phyloP scores from a whole-genome alignment of 2,113 vertebrate genomes.

The Erinaceus europaeus region DNA sequence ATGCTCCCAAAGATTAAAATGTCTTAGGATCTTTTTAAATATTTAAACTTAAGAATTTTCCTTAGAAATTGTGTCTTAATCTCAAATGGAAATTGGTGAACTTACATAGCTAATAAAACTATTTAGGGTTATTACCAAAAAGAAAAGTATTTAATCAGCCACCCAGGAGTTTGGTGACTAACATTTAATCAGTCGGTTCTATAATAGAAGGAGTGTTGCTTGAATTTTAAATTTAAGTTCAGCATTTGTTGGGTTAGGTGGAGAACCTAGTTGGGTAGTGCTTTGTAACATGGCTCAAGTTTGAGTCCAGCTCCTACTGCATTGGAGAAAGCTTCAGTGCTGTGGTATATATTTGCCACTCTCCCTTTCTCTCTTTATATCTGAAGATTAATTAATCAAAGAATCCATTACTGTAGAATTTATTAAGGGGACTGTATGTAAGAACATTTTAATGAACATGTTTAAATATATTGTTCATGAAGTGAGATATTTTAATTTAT shows the following conservation, averaged over 20 bases:
- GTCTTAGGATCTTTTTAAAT: not conserved
- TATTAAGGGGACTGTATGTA: too few species aligned
- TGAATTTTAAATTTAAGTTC: not conserved
- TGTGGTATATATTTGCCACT: too few species aligned
- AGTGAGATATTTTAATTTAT: conserved; percentile 5
- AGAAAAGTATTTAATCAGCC: not conserved
- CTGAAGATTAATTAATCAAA: too few species aligned
- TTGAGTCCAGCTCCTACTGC: too few species aligned
- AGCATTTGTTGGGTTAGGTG: not conserved
- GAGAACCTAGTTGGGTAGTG: too few species aligned
- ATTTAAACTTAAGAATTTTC: not conserved
- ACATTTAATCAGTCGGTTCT: not conserved
- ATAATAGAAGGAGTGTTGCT: not conserved
- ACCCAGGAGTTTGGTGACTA: not conserved
- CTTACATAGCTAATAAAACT: not conserved
- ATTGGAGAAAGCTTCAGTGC: too few species aligned
- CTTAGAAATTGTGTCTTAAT: not conserved
- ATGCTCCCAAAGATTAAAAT: not conserved
- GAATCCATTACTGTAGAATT: too few species aligned
- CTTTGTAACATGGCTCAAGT: too few species aligned
- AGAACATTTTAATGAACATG: too few species aligned
- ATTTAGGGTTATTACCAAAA: not conserved
- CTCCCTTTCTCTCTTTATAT: too few species aligned
- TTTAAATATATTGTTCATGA: too few species aligned
- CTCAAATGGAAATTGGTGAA: not conserved